phyloP scores from a whole-genome alignment of 1,140 invertebrate species.

The Drosophila kepulauana region DNA sequence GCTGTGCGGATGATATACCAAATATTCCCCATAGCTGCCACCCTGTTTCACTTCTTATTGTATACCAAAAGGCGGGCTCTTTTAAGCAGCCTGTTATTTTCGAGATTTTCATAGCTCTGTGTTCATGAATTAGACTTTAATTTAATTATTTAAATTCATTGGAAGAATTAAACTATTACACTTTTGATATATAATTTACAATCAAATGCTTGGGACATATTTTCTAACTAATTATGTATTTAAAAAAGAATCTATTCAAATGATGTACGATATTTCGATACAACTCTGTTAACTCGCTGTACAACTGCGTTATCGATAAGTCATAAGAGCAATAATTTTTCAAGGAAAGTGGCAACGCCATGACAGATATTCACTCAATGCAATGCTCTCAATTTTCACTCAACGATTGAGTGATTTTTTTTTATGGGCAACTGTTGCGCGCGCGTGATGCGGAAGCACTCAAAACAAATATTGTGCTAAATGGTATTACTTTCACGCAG shows the following conservation, averaged over 20 bases:
- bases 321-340: background rate
- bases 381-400: conserved; percentile 7
- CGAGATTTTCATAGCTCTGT: too few relatives aligned
- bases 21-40: too few relatives aligned
- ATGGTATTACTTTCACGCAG: background rate
- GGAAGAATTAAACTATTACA: too few relatives aligned
- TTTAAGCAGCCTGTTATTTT: too few relatives aligned
- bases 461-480: background rate
- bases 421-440: conserved; percentile 8
- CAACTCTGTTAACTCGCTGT: background rate
- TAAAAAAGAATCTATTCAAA: background rate
- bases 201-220: too few relatives aligned
- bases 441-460: background rate
- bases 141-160: too few relatives aligned
- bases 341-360: conserved; percentile 10
- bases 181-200: too few relatives aligned
- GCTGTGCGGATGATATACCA: too few relatives aligned
- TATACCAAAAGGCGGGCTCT: too few relatives aligned
- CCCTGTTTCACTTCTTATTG: too few relatives aligned
- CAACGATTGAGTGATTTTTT: conserved; percentile 24
- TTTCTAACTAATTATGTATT: too few relatives aligned
- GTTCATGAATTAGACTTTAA: too few relatives aligned
- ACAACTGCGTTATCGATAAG: background rate
- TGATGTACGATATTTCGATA: background rate
- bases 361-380: background rate